Percentiles rank a stretch among this genome's conserved stretches.
Evolutionary conservation across 2,797 vertebrate genomes (phyloP).

Genomic region (Galago senegalensis): DNA sequence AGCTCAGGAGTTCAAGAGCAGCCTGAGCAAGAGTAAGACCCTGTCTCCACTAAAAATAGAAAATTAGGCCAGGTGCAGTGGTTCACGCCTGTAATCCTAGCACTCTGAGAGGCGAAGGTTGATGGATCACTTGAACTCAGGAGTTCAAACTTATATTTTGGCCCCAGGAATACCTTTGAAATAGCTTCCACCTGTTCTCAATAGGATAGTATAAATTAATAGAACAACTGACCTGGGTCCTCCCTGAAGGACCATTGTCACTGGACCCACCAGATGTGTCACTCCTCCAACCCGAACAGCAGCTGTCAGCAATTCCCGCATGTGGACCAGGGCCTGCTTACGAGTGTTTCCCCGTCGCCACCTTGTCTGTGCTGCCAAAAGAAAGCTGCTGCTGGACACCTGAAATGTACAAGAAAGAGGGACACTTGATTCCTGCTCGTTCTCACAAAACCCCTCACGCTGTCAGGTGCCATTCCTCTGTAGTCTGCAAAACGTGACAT

Average conservation of each 20-base stretch:
- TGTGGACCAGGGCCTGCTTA: conserved; percentile 97
- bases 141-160: neutral
- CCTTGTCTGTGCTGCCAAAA: conserved; percentile 97
- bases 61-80: neutral
- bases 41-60: too few species aligned
- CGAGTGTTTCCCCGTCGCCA: conserved; percentile 98
- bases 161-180: neutral
- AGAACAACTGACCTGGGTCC: conserved; percentile 94
- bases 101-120: neutral
- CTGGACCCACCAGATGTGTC: conserved; percentile 97
- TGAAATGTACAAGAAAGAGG: conserved; percentile 81
- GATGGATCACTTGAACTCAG: neutral
- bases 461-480: accelerated
- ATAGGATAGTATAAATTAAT: neutral
- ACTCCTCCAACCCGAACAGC: conserved; percentile 98
- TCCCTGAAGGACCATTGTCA: conserved; percentile 98
- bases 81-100: neutral
- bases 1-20: neutral
- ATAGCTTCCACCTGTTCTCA: neutral
- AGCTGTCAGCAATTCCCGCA: conserved; percentile 97
- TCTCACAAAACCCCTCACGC: too few species aligned
- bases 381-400: conserved; percentile 99
- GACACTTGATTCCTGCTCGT: accelerated
- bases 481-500: conserved; percentile 64
- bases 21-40: too few species aligned